Percentiles rank a stretch among this genome's conserved stretches.
Conservation (phyloP, 1,140 invertebrate genomes). For the Sinella curviseta region DNA sequence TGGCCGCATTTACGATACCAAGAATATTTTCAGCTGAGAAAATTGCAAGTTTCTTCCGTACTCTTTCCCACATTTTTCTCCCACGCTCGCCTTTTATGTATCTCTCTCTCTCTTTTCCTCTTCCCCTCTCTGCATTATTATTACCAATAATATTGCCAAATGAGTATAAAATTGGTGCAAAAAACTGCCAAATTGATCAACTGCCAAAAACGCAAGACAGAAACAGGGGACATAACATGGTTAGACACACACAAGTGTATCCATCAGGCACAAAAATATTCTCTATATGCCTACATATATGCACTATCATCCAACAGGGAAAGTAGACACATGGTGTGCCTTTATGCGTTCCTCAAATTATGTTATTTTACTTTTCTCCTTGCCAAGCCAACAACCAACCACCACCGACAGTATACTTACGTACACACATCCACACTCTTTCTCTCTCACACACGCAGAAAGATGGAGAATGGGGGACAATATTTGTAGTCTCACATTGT, state of each 20-base stretch:
- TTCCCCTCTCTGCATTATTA: neutral
- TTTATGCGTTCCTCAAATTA: neutral
- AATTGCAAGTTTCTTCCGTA: neutral
- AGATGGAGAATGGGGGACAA: neutral
- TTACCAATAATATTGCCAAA: conserved; percentile 22
- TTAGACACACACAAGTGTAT: neutral
- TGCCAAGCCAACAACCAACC: neutral
- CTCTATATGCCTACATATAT: neutral
- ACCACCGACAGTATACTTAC: neutral
- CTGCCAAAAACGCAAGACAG: conserved; percentile 3
- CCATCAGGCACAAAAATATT: neutral
- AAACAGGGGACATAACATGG: neutral
- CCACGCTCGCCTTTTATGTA: neutral
- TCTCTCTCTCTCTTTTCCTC: neutral
- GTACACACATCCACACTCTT: neutral
- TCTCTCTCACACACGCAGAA: neutral
- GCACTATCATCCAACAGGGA: neutral
- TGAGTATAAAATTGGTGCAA: conserved; percentile 15
- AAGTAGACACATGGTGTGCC: neutral
- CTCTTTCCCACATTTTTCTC: neutral
- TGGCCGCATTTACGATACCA: neutral
- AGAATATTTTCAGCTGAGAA: too few relatives aligned
- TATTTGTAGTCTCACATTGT: neutral
- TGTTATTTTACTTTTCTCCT: conserved; percentile 1
- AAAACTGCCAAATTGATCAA: conserved; percentile 18